Evolutionary conservation across 1,140 invertebrate species (phyloP).

Genomic region (Formica exsecta): DNA sequence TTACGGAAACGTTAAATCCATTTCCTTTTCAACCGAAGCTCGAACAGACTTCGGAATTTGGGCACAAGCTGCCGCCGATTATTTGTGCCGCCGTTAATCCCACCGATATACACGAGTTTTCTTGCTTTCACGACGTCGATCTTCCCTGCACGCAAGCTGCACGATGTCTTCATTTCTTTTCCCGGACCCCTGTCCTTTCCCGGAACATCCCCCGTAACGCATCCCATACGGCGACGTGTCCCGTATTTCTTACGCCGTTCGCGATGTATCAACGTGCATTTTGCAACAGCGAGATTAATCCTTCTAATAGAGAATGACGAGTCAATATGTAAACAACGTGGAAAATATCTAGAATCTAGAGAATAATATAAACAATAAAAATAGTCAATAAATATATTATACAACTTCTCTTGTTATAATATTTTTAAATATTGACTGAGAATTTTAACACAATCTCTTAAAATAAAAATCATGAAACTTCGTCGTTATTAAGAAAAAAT

Average conservation of each 20-base stretch:
- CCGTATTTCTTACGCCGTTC: constrained; percentile 23
- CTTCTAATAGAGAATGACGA: neutral
- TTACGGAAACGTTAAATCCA: constrained; percentile 7
- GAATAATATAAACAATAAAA: neutral
- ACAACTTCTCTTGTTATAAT: neutral
- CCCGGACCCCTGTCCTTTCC: neutral
- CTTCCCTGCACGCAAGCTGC: constrained; percentile 5
- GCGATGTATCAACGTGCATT: constrained; percentile 12
- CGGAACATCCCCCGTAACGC: constrained; percentile 24
- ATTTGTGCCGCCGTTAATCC: constrained; percentile 44
- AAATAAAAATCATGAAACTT: no score
- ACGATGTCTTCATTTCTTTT: constrained; percentile 40
- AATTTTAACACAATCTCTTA: no score
- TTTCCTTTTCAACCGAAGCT: constrained; percentile 22
- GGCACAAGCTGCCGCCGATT: constrained; percentile 3
- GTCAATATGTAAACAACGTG: constrained; percentile 20
- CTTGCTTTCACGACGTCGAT: constrained; percentile 10
- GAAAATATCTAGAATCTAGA: neutral
- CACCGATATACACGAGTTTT: constrained; percentile 30
- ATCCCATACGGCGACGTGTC: neutral
- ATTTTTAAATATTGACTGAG: neutral
- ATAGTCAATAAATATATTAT: neutral
- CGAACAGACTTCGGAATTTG: neutral
- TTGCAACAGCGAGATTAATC: neutral
- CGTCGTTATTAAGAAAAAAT: no score